A percentile compares a stretch with the other conserved stretches of the same genome.
Conservation (phyloP, 2,888 invertebrate genomes). For the Callinectes sapidus region DNA sequence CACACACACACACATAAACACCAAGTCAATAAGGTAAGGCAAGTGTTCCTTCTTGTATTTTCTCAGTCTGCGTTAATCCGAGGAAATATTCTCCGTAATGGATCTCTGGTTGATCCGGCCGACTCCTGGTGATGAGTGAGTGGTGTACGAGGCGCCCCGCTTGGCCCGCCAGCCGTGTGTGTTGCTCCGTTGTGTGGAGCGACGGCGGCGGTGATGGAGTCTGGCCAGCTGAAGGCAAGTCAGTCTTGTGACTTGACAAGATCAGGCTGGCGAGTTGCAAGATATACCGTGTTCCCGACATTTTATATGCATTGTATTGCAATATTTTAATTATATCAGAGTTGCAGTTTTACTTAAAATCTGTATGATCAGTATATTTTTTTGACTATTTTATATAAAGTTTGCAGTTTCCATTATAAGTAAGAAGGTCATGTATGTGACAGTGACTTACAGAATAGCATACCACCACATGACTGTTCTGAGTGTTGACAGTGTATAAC, state of each 20-base stretch:
- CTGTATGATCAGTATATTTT: slow-evolving; percentile 6
- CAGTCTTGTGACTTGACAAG: neutral
- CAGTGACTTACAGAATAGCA: neutral
- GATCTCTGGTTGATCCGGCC: neutral
- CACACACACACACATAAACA: neutral
- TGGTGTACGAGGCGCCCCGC: neutral
- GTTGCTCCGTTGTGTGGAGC: neutral
- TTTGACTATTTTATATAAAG: neutral
- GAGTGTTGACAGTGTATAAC: slow-evolving; percentile 14
- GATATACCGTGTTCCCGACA: neutral
- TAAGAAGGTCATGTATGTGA: neutral
- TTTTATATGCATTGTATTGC: slow-evolving; percentile 28
- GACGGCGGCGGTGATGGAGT: neutral
- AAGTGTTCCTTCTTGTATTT: slow-evolving; percentile 10
- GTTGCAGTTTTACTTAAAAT: slow-evolving; percentile 30
- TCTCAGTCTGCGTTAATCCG: neutral
- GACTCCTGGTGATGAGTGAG: neutral
- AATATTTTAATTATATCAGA: neutral
- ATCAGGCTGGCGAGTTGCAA: neutral
- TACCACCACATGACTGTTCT: neutral
- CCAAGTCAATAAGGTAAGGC: slow-evolving; percentile 24
- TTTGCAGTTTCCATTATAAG: neutral
- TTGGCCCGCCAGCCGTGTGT: neutral
- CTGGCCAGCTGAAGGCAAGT: neutral
- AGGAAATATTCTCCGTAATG: neutral